Percentiles rank a stretch among this genome's conserved stretches.
Conservation (phyloP, 2,797 vertebrate genomes). For the Epinephelus coioides region DNA sequence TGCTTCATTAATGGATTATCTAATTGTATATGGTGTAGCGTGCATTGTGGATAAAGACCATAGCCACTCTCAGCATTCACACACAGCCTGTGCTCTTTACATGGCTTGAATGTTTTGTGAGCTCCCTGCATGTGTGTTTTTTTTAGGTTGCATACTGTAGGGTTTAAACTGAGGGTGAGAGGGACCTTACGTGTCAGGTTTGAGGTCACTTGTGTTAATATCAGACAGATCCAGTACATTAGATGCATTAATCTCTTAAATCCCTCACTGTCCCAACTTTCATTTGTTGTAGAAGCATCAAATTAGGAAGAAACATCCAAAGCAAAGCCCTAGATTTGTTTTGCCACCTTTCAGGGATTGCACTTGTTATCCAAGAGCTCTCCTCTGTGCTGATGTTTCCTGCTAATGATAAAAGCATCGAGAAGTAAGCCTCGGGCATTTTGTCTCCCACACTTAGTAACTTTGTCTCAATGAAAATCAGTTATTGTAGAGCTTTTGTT, state of each 20-base stretch:
- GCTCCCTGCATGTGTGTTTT: slow-evolving; percentile 25
- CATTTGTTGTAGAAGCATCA: slow-evolving; percentile 54
- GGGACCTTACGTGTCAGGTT: slow-evolving; percentile 53
- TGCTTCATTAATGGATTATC: slow-evolving; percentile 70
- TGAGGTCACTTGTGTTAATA: slow-evolving; percentile 67
- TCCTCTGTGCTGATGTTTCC: slow-evolving; percentile 9
- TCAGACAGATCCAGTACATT: slow-evolving; percentile 58
- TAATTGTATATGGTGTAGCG: slow-evolving; percentile 53
- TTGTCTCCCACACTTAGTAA: not conserved
- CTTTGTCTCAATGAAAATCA: not conserved
- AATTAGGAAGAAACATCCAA: slow-evolving; percentile 46
- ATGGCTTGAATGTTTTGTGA: slow-evolving; percentile 40
- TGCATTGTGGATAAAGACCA: slow-evolving; percentile 51
- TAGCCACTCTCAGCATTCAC: slow-evolving; percentile 15
- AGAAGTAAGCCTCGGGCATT: slow-evolving; percentile 8
- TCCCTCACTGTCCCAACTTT: slow-evolving; percentile 58
- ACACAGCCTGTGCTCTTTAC: slow-evolving; percentile 22
- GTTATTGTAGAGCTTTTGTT: not conserved
- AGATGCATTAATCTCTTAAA: slow-evolving; percentile 68
- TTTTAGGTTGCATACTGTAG: slow-evolving; percentile 38
- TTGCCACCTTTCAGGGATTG: slow-evolving; percentile 44
- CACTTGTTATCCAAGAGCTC: slow-evolving; percentile 7
- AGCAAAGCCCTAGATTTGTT: slow-evolving; percentile 42
- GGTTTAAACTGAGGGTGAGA: slow-evolving; percentile 56
- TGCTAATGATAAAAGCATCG: slow-evolving; percentile 26